These are phyloP conservation scores for Takifugu rubripes DNA, from an alignment of 2,797 vertebrate genomes.

Conservation along the genomic window DNA sequence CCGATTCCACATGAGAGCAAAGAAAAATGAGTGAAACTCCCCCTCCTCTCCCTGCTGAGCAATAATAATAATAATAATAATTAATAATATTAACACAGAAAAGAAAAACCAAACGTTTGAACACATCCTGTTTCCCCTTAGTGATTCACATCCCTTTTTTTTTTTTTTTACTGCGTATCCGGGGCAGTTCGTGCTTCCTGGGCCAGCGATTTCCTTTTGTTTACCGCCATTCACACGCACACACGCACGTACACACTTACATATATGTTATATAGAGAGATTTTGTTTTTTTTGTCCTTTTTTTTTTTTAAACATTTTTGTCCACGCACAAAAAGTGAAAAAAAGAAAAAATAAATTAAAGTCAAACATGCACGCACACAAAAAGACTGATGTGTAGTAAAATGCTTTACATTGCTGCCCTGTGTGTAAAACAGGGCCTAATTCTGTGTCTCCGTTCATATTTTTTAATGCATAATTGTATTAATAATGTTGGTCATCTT, in stretches of 20 bases:
- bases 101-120: constrained; percentile 67
- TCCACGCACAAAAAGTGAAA: constrained; percentile 80
- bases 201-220: constrained; percentile 70
- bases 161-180: constrained; percentile 40
- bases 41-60: constrained; percentile 60
- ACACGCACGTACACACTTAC: constrained; percentile 63
- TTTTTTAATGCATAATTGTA: constrained; percentile 86
- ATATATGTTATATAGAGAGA: constrained; percentile 81
- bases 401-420: constrained; percentile 82
- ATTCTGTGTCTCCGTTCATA: constrained; percentile 76
- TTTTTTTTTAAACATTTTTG: constrained; percentile 56
- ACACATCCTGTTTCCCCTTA: constrained; percentile 71
- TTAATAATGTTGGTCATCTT: constrained; percentile 87
- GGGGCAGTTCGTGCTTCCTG: constrained; percentile 64
- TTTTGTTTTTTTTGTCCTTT: constrained; percentile 73
- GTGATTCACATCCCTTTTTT: constrained; percentile 72
- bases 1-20: constrained; percentile 60
- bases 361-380: constrained; percentile 86
- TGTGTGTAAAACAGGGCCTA: constrained; percentile 75
- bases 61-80: constrained; percentile 51
- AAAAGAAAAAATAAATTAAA: constrained; percentile 79
- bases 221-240: constrained; percentile 66
- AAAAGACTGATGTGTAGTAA: constrained; percentile 85
- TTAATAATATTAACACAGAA: constrained; percentile 61
- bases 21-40: constrained; percentile 55